Conservation (phyloP, 92 coral and sea anemone genomes). For the Galaxea fascicularis region DNA sequence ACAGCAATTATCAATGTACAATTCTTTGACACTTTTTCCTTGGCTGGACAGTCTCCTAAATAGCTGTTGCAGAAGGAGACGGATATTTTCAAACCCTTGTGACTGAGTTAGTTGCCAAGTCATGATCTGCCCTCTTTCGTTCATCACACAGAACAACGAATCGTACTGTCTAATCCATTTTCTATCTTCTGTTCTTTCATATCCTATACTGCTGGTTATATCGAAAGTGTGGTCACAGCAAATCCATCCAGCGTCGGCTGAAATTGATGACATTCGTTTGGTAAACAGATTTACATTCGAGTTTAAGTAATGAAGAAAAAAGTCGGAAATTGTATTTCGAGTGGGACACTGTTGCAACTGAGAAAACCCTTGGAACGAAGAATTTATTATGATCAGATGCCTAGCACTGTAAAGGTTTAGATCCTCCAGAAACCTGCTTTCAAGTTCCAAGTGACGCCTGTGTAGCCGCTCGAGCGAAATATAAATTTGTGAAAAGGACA, state of each 20-base stretch:
- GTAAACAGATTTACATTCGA: conserved; percentile 31
- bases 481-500: conserved; percentile 52
- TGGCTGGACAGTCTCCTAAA: conserved; percentile 31
- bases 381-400: conserved; percentile 23
- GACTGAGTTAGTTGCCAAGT: conserved; percentile 51
- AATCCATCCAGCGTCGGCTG: conserved; percentile 57
- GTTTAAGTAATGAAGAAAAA: conserved; percentile 60
- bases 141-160: conserved; percentile 52
- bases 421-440: conserved; percentile 42
- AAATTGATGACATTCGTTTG: conserved; percentile 49
- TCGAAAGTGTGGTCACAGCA: conserved; percentile 71
- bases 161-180: conserved; percentile 63
- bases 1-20: conserved; percentile 70
- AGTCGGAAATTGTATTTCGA: conserved; percentile 48
- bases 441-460: conserved; percentile 35
- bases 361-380: conserved; percentile 28
- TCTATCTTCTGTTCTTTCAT: conserved; percentile 46
- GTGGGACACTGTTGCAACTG: conserved; percentile 40
- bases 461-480: conserved; percentile 32
- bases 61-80: conserved; percentile 20
- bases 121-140: conserved; percentile 64
- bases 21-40: conserved; percentile 40
- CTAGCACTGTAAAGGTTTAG: conserved; percentile 23
- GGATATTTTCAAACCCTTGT: conserved; percentile 50
- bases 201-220: conserved; percentile 54